These are phyloP conservation scores for Misgurnus mizolepis DNA, from an alignment of 2,113 vertebrate species.

Conservation along the genomic window DNA sequence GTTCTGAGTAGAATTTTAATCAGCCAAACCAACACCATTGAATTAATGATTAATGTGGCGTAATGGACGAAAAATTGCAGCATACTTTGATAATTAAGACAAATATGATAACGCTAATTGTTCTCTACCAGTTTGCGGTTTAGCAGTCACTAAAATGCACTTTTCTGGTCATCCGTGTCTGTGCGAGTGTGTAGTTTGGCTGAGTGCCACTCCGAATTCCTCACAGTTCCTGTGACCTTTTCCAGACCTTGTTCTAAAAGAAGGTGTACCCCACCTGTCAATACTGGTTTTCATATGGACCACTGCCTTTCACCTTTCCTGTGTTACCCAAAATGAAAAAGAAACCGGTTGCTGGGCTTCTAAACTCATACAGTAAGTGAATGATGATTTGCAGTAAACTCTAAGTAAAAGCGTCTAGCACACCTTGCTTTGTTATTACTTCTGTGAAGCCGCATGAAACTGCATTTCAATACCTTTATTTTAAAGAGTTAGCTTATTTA, in stretches of 20 bases:
- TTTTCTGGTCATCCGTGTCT: neutral
- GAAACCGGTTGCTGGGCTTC: slow-evolving; percentile 6
- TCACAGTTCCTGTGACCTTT: slow-evolving; percentile 64
- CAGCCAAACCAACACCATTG: neutral
- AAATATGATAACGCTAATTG: neutral
- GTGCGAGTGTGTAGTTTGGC: slow-evolving; percentile 17
- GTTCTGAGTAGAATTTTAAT: neutral
- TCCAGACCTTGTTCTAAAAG: slow-evolving; percentile 53
- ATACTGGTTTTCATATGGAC: slow-evolving; percentile 65
- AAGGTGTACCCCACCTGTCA: slow-evolving; percentile 65
- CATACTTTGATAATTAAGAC: neutral
- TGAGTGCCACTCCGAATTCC: slow-evolving; percentile 52
- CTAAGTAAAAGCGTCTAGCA: slow-evolving; percentile 10
- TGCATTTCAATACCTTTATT: no score
- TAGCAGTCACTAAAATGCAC: neutral
- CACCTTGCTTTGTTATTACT: no score
- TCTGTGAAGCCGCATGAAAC: no score
- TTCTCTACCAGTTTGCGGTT: neutral
- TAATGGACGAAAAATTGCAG: neutral
- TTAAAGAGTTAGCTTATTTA: no score
- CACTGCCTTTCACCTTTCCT: slow-evolving; percentile 57
- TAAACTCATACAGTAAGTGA: slow-evolving; percentile 8
- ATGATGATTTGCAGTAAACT: slow-evolving; percentile 42
- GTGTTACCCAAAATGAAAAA: slow-evolving; percentile 34
- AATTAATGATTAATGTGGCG: neutral